Evolutionary conservation across 2,888 invertebrate genomes (phyloP).

Genomic region (Chrysolina americana): DNA sequence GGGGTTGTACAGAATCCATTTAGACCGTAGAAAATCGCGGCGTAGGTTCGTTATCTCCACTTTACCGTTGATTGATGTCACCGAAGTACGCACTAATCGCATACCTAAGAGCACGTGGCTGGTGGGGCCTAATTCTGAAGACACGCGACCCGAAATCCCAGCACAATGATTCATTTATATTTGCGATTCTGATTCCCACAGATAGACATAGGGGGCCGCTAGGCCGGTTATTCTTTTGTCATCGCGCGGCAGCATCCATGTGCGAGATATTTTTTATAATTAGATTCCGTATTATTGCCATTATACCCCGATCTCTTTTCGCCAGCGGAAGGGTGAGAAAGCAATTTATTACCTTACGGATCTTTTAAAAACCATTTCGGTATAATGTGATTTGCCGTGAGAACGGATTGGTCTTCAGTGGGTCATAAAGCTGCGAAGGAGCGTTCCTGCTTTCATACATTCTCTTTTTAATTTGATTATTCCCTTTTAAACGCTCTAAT

Average conservation of each 20-base stretch:
- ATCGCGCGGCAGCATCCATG: conserved; percentile 56
- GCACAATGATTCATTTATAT: conserved; percentile 67
- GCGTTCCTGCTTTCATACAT: conserved; percentile 41
- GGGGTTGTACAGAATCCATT: conserved; percentile 35
- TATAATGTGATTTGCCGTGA: conserved; percentile 52
- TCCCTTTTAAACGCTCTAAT: conserved; percentile 37
- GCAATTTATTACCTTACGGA: conserved; percentile 52
- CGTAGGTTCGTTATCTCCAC: conserved; percentile 65
- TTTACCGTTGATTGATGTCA: conserved; percentile 67
- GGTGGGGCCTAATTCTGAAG: conserved; percentile 61
- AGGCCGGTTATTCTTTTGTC: conserved; percentile 46
- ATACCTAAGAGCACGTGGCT: conserved; percentile 67
- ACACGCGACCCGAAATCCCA: conserved; percentile 66
- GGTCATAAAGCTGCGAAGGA: conserved; percentile 44
- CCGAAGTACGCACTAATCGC: conserved; percentile 64
- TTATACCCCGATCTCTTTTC: conserved; percentile 32
- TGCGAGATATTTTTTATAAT: conserved; percentile 67
- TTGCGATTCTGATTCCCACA: conserved; percentile 66
- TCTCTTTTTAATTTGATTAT: conserved; percentile 40
- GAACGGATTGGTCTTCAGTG: conserved; percentile 35
- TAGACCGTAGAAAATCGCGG: conserved; percentile 56
- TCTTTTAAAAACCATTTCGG: conserved; percentile 51
- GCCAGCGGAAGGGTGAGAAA: conserved; percentile 47
- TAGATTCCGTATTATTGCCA: conserved; percentile 63
- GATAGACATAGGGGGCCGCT: conserved; percentile 50